Evolutionary conservation across 92 coral and sea anemone genomes (phyloP).

Genomic region (Zoanthus gigantus): DNA sequence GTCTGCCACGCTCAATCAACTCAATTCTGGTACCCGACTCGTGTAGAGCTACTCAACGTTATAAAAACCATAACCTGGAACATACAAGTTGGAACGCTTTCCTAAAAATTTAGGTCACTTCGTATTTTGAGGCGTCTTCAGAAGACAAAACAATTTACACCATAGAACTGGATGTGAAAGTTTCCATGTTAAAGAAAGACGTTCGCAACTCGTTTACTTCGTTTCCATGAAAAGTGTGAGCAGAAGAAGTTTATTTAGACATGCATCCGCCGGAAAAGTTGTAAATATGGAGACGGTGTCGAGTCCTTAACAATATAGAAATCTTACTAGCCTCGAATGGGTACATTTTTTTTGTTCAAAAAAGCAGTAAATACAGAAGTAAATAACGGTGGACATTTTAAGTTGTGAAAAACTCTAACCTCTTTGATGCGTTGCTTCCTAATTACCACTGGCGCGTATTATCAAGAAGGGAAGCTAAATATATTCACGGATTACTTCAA

Average conservation of each 20-base stretch:
- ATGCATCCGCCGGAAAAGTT: too few relatives aligned
- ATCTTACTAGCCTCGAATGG: too few relatives aligned
- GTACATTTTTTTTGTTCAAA: not conserved
- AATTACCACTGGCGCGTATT: not conserved
- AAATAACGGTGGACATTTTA: not conserved
- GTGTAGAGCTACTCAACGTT: not conserved
- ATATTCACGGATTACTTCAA: not conserved
- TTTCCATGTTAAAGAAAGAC: too few relatives aligned
- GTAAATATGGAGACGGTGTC: too few relatives aligned
- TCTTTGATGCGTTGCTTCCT: not conserved
- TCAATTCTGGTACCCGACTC: slow-evolving; percentile 31
- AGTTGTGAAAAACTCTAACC: not conserved
- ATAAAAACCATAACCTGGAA: not conserved
- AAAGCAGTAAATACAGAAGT: not conserved
- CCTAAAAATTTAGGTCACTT: not conserved
- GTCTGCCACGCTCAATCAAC: not conserved
- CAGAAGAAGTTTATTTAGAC: too few relatives aligned
- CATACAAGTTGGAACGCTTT: not conserved
- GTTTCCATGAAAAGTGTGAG: too few relatives aligned
- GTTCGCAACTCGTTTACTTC: too few relatives aligned
- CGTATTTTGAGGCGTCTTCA: not conserved
- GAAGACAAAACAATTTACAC: not conserved
- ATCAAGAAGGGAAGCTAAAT: not conserved
- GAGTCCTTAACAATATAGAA: too few relatives aligned
- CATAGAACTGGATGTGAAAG: too few relatives aligned